A percentile compares a stretch with the other conserved stretches of the same genome.
These are phyloP conservation scores for Melanargia galathea DNA, from an alignment of 2,888 invertebrate genomes.

Conservation along the genomic window DNA sequence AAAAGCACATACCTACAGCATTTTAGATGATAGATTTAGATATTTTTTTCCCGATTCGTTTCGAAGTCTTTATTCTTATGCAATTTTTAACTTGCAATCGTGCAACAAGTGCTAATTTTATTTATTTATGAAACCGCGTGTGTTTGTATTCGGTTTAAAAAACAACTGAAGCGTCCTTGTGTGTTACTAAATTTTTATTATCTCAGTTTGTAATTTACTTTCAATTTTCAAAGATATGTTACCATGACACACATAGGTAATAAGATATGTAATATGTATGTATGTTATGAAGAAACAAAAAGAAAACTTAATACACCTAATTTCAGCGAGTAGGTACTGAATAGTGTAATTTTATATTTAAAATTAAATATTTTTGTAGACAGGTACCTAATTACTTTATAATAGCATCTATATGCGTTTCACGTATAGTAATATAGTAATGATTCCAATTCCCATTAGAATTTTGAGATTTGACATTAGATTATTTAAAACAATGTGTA, in stretches of 20 bases:
- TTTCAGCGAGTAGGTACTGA: not conserved
- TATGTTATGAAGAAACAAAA: conserved; percentile 25
- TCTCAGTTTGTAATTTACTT: conserved; percentile 22
- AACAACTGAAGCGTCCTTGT: conserved; percentile 26
- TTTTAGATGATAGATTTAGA: too few species aligned
- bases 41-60: not conserved
- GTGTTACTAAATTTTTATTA: conserved; percentile 18
- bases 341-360: not conserved
- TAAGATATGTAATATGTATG: conserved; percentile 11
- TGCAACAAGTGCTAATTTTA: conserved; percentile 14
- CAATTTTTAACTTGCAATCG: not conserved
- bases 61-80: not conserved
- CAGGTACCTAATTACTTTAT: too few species aligned
- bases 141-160: conserved; percentile 4
- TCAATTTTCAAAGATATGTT: conserved; percentile 33
- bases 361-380: not conserved
- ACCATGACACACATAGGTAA: conserved; percentile 24
- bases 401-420: too few species aligned
- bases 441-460: too few species aligned
- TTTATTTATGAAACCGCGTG: not conserved
- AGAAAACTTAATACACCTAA: not conserved
- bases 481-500: too few species aligned
- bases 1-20: too few species aligned
- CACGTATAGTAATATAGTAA: too few species aligned
- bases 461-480: too few species aligned